Evolutionary conservation across 2,797 vertebrate species (phyloP).

Genomic region (Nyctibius grandis): DNA sequence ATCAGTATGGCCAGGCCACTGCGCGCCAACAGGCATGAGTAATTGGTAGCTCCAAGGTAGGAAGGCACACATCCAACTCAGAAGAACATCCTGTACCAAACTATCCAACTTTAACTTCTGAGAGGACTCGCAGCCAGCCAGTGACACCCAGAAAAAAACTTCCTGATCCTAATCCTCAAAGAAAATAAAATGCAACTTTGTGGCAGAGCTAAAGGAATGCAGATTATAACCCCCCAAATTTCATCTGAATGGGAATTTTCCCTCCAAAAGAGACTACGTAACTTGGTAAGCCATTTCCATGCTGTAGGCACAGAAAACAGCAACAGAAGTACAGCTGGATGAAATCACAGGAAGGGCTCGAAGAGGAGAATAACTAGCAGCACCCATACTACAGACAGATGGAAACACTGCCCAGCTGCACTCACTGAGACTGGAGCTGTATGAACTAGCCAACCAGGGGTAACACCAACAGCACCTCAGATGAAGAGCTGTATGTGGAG

Average conservation of each 20-base stretch:
- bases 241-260: neutral
- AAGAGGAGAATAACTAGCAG: neutral
- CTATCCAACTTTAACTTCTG: neutral
- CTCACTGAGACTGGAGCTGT: neutral
- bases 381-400: neutral
- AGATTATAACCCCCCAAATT: neutral
- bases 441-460: neutral
- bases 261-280: neutral
- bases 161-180: conserved; percentile 15
- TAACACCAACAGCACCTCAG: neutral
- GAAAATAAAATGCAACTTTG: conserved; percentile 9
- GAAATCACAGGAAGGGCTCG: neutral
- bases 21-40: conserved; percentile 41
- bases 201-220: neutral
- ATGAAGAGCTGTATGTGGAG: neutral
- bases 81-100: conserved; percentile 59
- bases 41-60: conserved; percentile 43
- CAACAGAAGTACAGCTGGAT: neutral
- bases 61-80: conserved; percentile 41
- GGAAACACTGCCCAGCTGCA: neutral
- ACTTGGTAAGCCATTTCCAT: neutral
- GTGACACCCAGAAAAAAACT: conserved; percentile 6
- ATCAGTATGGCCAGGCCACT: conserved; percentile 23
- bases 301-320: neutral
- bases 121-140: neutral